Base-by-base conservation (phyloP, 2,888 invertebrate genomes). In the Pachycephus smyrnensis region DNA sequence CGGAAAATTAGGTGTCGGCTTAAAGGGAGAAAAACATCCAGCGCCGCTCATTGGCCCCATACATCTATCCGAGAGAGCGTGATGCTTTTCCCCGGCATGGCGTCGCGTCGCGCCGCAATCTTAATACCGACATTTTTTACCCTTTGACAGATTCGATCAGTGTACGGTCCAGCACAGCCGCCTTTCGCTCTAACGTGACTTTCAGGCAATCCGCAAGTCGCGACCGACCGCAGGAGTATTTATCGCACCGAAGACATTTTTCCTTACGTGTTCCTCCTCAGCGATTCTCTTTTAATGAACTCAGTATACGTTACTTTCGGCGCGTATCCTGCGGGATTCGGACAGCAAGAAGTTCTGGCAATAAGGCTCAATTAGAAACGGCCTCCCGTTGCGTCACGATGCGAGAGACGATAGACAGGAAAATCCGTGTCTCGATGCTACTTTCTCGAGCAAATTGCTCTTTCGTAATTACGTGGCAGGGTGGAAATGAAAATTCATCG, bases 121-220 rank as follows among this genome's bases (percentile, higher is more conserved):
- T 74, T 77, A 82, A 80, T 80, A 80, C 86, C 82, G 76, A 85
- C 83, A 84, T 86, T 86, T 86, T 84, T 84, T 82, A 81, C 80
- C 77, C 73, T 79, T 80, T 77, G 85, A 86, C 86, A 84, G 85
- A 86, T 86, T 86, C 85, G 85, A 86, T 86, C 86, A 84, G 74
- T 78, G 80, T 73, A 35, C 23, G 55, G 23, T 23, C 55, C 55
- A 55, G 55, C 55, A 23, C 55, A 23, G 55, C 55, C 9, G 55
- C 55, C 23, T 55, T 55, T 23, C 0, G 55, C 55, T 55, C 55
- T 23, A 23, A 6, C 55, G 6, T 55, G 55, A 55, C 9, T 55
- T 55, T 9, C 23, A 55, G 23, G 23, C 9, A 23, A 40, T 4
- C 23, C 40, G 40, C 40, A 9, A 40, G 23, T 40, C 23, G 23